Evolutionary conservation across 2,113 vertebrate species (phyloP), one percentile per base, ranked within the genome.

Genomic region (Pterocles burchelli): DNA sequence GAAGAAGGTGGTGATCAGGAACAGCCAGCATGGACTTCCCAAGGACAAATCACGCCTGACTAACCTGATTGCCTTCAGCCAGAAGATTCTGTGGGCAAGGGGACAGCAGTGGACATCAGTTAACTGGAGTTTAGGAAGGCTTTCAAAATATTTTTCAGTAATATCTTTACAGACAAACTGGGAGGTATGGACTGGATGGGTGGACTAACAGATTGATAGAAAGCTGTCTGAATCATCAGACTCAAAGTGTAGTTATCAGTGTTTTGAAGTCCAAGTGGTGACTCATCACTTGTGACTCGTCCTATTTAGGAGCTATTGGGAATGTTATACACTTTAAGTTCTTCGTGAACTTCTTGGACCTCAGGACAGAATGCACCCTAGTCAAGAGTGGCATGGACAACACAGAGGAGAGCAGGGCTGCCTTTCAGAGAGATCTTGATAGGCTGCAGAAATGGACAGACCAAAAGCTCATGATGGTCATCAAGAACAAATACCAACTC

Each of bases 141-240:
- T 70, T 92, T 52, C 0, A 0, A 34, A 8, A 25, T 6, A 2
- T 11, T 74, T 89, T 85, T 71, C 43, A 33, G 21, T 48, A 41
- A 52, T 46, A 46, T 9, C 7, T 10, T 76, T 66, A 24, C 14
- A 48, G 16, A 4, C 26, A 83, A 13, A 48, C 9, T 11, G 14
- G 7, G 11, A 65, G 12, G 2, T 70, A 28, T 1, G 1, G 34
- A 45, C 18, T 45, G 24, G 13, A 24, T 29, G 13, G 2, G 6
- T 79, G 10, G 3, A 38, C 29, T 75, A 8, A 3, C 9, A 62
- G 4, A 10, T 38, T 38, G 8, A 9, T 22, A 46, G 13, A 87
- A 87, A 92, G 65, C 31, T 21, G 11, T 38, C 22, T 31, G 9
- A 76, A 61, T 16, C 11, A 13, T 51, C 31, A 46, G 41, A 31